These are phyloP conservation scores for Drosophila nr. perissopoda DNA, from an alignment of 2,888 invertebrate species.

Conservation along the genomic window DNA sequence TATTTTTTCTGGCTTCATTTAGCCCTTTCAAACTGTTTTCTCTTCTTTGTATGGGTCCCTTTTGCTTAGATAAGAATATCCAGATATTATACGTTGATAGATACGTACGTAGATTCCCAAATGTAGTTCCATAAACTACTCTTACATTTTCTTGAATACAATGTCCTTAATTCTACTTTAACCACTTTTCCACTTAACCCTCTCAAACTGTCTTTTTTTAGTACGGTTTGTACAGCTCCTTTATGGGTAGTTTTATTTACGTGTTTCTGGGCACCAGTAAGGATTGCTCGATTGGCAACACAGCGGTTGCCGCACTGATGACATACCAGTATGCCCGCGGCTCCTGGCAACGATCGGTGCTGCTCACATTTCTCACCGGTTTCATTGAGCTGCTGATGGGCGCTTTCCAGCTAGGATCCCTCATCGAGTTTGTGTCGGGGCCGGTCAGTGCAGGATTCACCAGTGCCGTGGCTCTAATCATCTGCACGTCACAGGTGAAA, in stretches of 20 bases:
- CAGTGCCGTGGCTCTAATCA: slow-evolving; percentile 94
- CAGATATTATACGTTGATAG: background rate
- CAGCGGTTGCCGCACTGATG: slow-evolving; percentile 95
- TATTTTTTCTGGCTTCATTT: background rate
- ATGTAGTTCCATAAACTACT: background rate
- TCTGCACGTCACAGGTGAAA: slow-evolving; percentile 94
- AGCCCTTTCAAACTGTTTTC: background rate
- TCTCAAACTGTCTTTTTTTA: slow-evolving; percentile 82
- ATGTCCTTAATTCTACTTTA: background rate
- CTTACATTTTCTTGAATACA: background rate
- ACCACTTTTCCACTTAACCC: background rate
- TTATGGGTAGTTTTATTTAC: slow-evolving; percentile 95
- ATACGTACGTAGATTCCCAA: background rate
- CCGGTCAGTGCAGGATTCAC: slow-evolving; percentile 96
- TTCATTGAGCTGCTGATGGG: slow-evolving; percentile 92
- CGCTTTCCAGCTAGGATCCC: slow-evolving; percentile 91
- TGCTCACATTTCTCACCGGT: slow-evolving; percentile 92
- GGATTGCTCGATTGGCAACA: slow-evolving; percentile 96
- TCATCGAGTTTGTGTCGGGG: slow-evolving; percentile 95
- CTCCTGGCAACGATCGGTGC: slow-evolving; percentile 88
- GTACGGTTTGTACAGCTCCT: slow-evolving; percentile 96
- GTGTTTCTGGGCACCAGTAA: slow-evolving; percentile 95
- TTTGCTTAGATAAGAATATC: background rate
- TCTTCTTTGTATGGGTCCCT: background rate
- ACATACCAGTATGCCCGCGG: slow-evolving; percentile 91